Conservation (phyloP, 2,888 invertebrate genomes). For the Agrotis exclamationis region DNA sequence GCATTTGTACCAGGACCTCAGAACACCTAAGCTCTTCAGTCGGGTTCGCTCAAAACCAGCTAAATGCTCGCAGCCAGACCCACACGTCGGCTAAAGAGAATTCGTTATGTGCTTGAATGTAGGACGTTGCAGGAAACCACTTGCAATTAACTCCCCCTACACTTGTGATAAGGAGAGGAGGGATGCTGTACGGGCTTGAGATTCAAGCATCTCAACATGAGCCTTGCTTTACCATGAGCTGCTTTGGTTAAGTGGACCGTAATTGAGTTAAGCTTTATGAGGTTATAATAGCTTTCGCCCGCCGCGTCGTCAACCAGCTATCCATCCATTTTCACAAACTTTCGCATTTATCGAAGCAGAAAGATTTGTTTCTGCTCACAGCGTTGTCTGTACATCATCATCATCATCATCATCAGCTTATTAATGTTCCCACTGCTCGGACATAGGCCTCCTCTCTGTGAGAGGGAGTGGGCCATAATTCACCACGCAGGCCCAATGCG, state of each 20-base stretch:
- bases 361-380: no score
- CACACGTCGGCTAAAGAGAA: constrained; percentile 40
- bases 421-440: no score
- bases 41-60: constrained; percentile 26
- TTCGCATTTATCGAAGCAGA: no score
- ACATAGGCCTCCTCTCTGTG: no score
- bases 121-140: constrained; percentile 25
- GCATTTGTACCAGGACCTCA: background rate
- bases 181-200: background rate
- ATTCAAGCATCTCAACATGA: background rate
- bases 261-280: background rate
- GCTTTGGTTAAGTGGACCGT: background rate
- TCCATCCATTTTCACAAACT: no score
- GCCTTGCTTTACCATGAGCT: constrained; percentile 11
- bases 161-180: constrained; percentile 31
- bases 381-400: no score
- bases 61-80: constrained; percentile 20
- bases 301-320: no score
- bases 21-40: constrained; percentile 23
- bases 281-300: background rate
- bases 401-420: no score
- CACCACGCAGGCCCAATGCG: no score
- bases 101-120: constrained; percentile 41
- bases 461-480: no score
- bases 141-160: constrained; percentile 41